These are phyloP conservation scores for Melieria crassipennis DNA, from an alignment of 2,888 invertebrate genomes.

Conservation along the genomic window DNA sequence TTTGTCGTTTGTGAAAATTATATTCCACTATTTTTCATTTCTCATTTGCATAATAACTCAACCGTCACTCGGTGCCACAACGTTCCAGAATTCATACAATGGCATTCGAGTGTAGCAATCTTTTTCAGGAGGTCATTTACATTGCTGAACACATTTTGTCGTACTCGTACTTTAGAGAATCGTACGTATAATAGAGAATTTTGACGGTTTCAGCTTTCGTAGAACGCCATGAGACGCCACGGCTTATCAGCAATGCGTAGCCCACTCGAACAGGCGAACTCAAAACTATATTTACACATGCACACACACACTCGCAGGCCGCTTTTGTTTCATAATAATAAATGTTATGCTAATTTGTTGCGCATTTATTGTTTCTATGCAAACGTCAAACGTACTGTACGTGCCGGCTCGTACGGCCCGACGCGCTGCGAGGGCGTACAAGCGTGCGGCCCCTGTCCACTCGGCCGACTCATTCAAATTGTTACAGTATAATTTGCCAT, in stretches of 20 bases:
- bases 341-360: conserved; percentile 31
- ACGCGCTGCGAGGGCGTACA: conserved; percentile 17
- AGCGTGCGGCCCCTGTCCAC: neutral
- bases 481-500: neutral
- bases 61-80: conserved; percentile 3
- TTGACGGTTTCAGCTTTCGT: neutral
- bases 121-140: conserved; percentile 11
- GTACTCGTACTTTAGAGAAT: too few relatives aligned
- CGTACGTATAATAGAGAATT: too few relatives aligned
- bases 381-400: neutral
- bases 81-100: neutral
- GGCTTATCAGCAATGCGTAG: conserved; percentile 3
- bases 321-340: conserved; percentile 13
- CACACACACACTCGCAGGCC: neutral
- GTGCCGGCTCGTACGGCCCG: neutral
- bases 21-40: conserved; percentile 1
- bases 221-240: neutral
- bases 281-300: neutral
- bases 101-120: conserved; percentile 2
- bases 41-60: conserved; percentile 27
- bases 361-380: conserved; percentile 16
- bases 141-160: conserved; percentile 2
- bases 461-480: too few relatives aligned
- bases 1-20: neutral
- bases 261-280: neutral